phyloP scores from a whole-genome alignment of 23 tunicate species.

The Trididemnum nubilum region DNA sequence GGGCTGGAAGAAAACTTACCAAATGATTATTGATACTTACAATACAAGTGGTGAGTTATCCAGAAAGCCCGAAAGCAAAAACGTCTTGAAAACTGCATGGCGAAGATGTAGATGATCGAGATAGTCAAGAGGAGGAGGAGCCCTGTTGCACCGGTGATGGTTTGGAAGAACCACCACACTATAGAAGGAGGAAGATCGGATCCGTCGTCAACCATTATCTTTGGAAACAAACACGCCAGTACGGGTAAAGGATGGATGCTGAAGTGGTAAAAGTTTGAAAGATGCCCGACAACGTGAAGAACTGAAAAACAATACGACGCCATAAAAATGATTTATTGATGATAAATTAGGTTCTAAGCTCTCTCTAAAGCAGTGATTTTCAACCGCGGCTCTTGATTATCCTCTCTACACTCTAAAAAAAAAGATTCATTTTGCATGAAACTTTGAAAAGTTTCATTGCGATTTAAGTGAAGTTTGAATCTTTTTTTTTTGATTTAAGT shows the following conservation, averaged over 20 bases:
- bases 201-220: slow-evolving; percentile 75
- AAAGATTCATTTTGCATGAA: too few species aligned
- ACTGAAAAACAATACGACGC: slow-evolving; percentile 27
- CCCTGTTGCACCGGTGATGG: slow-evolving; percentile 88
- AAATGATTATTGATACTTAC: too few species aligned
- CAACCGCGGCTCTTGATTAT: too few species aligned
- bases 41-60: slow-evolving; percentile 89
- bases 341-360: too few species aligned
- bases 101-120: slow-evolving; percentile 87
- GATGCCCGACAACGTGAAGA: slow-evolving; percentile 84
- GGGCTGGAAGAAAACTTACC: too few species aligned
- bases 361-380: too few species aligned
- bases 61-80: slow-evolving; percentile 91
- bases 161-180: slow-evolving; percentile 86
- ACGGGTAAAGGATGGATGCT: slow-evolving; percentile 84
- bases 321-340: too few species aligned
- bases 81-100: slow-evolving; percentile 88
- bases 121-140: slow-evolving; percentile 71
- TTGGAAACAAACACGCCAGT: slow-evolving; percentile 88
- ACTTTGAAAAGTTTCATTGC: too few species aligned
- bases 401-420: too few species aligned
- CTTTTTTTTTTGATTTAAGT: too few species aligned
- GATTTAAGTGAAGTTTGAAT: too few species aligned
- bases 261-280: slow-evolving; percentile 82
- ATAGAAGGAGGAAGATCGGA: slow-evolving; percentile 79